phyloP scores from a whole-genome alignment of 92 coral and sea anemone species.

The Phymanthus crucifer region DNA sequence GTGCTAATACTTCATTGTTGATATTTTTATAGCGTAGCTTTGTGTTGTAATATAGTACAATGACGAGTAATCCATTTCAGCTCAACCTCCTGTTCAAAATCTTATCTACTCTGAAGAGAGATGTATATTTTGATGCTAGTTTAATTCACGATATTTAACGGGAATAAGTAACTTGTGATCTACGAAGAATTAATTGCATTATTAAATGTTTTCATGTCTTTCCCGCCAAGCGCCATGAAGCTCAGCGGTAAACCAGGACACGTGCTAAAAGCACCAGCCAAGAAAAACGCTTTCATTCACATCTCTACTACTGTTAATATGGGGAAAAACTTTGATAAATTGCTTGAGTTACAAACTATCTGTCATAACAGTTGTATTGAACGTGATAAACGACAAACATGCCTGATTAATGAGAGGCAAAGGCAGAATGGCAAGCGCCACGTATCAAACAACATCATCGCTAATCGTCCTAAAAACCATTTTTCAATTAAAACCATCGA shows the following conservation, averaged over 20 bases:
- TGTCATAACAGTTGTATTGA: not conserved
- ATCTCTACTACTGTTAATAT: not conserved
- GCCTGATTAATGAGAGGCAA: not conserved
- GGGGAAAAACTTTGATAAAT: not conserved
- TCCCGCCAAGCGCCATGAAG: not conserved
- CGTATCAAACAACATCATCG: slow-evolving; percentile 2
- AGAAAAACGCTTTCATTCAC: not conserved
- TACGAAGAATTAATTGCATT: slow-evolving; percentile 3
- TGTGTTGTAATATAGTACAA: not conserved
- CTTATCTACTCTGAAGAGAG: not conserved
- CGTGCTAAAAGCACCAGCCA: not conserved
- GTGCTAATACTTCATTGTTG: not conserved
- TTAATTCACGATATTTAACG: not conserved
- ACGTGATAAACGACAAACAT: not conserved
- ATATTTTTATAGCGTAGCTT: not conserved
- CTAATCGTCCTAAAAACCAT: not conserved
- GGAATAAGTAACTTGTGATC: not conserved
- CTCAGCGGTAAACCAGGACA: not conserved
- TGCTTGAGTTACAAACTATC: not conserved
- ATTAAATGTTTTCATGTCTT: not conserved
- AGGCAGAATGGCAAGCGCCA: not conserved
- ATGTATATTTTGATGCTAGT: not conserved
- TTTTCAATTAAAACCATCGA: not conserved
- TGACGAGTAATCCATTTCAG: too few relatives aligned
- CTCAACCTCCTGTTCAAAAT: not conserved